A percentile compares a stretch with the other conserved stretches of the same genome.
Evolutionary conservation across 2,888 invertebrate genomes (phyloP).

Genomic region (Lasius platythorax): DNA sequence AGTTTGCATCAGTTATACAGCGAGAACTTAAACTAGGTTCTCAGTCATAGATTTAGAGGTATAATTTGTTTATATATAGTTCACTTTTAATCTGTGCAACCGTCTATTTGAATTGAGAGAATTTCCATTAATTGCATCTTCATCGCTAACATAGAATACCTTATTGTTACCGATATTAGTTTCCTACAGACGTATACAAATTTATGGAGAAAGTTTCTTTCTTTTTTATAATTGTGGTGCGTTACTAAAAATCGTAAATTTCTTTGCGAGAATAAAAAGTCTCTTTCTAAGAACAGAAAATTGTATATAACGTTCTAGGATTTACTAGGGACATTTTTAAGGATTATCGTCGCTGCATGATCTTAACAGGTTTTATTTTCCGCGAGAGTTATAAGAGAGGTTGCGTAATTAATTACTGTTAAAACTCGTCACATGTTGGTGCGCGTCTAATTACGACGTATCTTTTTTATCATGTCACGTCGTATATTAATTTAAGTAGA

Average conservation of each 20-base stretch:
- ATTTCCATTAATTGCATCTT: background rate
- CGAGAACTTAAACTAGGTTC: conserved; percentile 29
- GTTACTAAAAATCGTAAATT: background rate
- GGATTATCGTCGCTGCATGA: conserved; percentile 19
- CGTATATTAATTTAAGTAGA: background rate
- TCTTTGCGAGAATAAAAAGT: background rate
- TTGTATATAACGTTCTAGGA: background rate
- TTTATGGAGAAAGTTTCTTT: background rate
- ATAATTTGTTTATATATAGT: background rate
- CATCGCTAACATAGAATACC: background rate
- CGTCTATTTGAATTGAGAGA: background rate
- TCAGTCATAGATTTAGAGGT: background rate
- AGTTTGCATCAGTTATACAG: conserved; percentile 5
- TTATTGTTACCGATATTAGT: background rate
- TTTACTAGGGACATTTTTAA: conserved; percentile 29
- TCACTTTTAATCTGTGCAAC: background rate
- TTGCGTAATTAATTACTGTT: conserved; percentile 34
- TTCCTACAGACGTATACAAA: background rate
- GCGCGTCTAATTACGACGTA: background rate
- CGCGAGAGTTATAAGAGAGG: conserved; percentile 5
- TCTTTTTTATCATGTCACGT: background rate
- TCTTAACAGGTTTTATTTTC: background rate
- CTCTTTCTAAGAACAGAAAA: background rate
- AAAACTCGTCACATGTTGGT: background rate
- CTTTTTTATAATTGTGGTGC: background rate